A percentile compares a stretch with the other conserved stretches of the same genome.
Conservation (phyloP, 1,140 invertebrate genomes). For the Heliconius hewitsoni region DNA sequence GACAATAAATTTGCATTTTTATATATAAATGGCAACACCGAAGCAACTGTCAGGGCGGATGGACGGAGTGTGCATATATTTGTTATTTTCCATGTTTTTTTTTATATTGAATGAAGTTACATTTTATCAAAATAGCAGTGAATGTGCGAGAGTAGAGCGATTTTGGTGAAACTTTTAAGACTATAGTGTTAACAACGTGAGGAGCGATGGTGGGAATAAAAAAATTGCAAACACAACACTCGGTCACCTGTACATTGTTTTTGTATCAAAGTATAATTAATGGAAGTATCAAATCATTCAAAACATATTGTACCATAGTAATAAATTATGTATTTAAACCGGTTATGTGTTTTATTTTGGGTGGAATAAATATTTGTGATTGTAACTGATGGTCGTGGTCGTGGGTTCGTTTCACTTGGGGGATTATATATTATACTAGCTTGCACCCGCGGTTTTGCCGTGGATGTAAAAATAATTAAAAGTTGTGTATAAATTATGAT, state of each 20-base stretch:
- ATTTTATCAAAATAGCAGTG: slow-evolving; percentile 50
- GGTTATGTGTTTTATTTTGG: slow-evolving; percentile 36
- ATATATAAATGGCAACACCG: slow-evolving; percentile 8
- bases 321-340: slow-evolving; percentile 78
- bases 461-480: no score
- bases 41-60: slow-evolving; percentile 63
- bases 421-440: no score
- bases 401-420: no score
- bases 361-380: not conserved
- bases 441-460: no score
- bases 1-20: slow-evolving; percentile 29
- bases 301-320: slow-evolving; percentile 74
- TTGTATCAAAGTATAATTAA: slow-evolving; percentile 48
- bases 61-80: slow-evolving; percentile 61
- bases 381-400: no score
- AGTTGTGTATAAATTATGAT: no score
- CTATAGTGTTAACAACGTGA: slow-evolving; percentile 35
- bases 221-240: slow-evolving; percentile 44
- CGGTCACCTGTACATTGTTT: slow-evolving; percentile 58
- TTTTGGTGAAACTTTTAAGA: slow-evolving; percentile 32
- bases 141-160: slow-evolving; percentile 44
- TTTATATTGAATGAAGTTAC: slow-evolving; percentile 62
- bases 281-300: slow-evolving; percentile 59
- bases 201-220: slow-evolving; percentile 36
- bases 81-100: slow-evolving; percentile 70